phyloP scores from a whole-genome alignment of 2,113 vertebrate genomes.

The Gymnobelideus leadbeateri region DNA sequence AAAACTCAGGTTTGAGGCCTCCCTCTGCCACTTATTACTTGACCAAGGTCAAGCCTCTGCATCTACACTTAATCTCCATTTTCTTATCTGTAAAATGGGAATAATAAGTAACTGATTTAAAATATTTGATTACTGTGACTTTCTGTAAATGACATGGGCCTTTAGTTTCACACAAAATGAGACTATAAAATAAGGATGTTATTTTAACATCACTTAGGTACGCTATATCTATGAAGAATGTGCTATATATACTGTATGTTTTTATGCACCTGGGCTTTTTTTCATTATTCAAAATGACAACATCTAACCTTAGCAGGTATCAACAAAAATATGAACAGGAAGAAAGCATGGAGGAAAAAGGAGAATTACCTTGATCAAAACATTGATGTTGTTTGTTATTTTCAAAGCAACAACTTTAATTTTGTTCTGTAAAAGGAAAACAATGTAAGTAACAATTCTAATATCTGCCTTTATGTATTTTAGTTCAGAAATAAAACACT shows the following conservation, averaged over 20 bases:
- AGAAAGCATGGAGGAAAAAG: slow-evolving; percentile 27
- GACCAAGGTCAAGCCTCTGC: not conserved
- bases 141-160: not conserved
- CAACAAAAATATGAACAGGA: not conserved
- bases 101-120: not conserved
- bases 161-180: not conserved
- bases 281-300: not conserved
- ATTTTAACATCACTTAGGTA: not conserved
- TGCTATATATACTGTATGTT: not conserved
- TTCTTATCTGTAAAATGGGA: not conserved
- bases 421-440: slow-evolving; percentile 91
- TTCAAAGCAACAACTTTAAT: slow-evolving; percentile 99
- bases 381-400: slow-evolving; percentile 99
- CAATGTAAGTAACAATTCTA: slow-evolving; percentile 61
- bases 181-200: not conserved
- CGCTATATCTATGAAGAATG: not conserved
- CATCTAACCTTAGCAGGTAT: not conserved
- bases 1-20: not conserved
- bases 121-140: not conserved
- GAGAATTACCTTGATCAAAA: slow-evolving; percentile 96
- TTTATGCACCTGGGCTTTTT: not conserved
- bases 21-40: not conserved
- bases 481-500: slow-evolving; percentile 11
- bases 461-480: slow-evolving; percentile 31
- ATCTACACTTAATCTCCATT: not conserved